Conservation (phyloP, 2,888 invertebrate species). For the Melolontha melolontha region DNA sequence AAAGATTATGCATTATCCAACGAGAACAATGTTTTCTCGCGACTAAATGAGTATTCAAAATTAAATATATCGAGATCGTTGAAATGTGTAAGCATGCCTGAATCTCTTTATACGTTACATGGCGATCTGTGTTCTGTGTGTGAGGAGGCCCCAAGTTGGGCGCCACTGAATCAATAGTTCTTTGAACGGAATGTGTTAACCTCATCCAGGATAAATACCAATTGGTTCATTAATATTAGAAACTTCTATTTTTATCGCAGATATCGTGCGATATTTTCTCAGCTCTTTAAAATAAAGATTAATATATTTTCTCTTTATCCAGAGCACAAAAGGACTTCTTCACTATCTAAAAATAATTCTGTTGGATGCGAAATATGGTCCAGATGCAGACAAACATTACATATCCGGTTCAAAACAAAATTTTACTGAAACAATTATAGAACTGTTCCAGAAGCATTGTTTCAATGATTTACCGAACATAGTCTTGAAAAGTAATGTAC, state of each 20-base stretch:
- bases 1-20: too few relatives aligned
- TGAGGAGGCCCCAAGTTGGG: too few relatives aligned
- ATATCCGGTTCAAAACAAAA: slow-evolving; percentile 59
- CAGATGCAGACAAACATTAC: slow-evolving; percentile 66
- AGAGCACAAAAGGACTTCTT: slow-evolving; percentile 62
- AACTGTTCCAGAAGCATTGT: slow-evolving; percentile 62
- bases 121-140: too few relatives aligned
- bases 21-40: too few relatives aligned
- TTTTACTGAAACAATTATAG: slow-evolving; percentile 64
- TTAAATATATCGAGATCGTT: too few relatives aligned
- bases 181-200: too few relatives aligned
- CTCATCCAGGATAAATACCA: too few relatives aligned
- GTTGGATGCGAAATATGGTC: slow-evolving; percentile 63
- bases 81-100: too few relatives aligned
- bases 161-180: too few relatives aligned
- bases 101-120: too few relatives aligned
- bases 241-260: slow-evolving; percentile 16
- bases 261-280: too few relatives aligned
- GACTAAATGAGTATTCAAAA: too few relatives aligned
- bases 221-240: neutral
- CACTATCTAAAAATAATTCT: slow-evolving; percentile 62
- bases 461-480: slow-evolving; percentile 66
- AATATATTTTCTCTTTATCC: slow-evolving; percentile 20
- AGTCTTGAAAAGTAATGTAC: slow-evolving; percentile 67
- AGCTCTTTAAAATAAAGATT: neutral